phyloP scores from a whole-genome alignment of 2,113 vertebrate species.

The Esox niger region DNA sequence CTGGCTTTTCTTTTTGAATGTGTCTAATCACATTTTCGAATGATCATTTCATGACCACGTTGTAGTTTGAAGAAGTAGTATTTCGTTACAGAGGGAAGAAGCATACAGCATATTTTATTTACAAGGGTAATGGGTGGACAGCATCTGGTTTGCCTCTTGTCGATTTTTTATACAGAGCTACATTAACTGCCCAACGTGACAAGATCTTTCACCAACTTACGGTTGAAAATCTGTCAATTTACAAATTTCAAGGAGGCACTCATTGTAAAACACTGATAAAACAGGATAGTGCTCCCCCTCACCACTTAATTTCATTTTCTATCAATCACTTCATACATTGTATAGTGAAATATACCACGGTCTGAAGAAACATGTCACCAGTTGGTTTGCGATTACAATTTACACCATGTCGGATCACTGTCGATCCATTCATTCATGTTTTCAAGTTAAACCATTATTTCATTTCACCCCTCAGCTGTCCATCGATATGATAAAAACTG shows the following conservation, averaged over 20 bases:
- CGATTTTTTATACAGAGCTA: conserved; percentile 46
- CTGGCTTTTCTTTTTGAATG: conserved; percentile 25
- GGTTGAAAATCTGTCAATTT: neutral
- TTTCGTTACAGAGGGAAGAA: conserved; percentile 12
- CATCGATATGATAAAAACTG: conserved; percentile 55
- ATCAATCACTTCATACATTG: conserved; percentile 15
- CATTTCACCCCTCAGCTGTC: conserved; percentile 29
- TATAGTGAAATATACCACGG: conserved; percentile 44
- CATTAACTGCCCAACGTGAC: conserved; percentile 48
- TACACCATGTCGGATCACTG: conserved; percentile 13
- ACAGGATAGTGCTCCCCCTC: conserved; percentile 16
- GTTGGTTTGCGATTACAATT: conserved; percentile 32
- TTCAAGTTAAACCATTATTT: conserved; percentile 21
- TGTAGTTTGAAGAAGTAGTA: conserved; percentile 11
- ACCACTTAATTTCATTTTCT: too few relatives aligned
- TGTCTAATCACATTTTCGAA: conserved; percentile 6
- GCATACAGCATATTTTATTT: conserved; percentile 8
- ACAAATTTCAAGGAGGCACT: neutral
- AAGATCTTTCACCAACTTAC: conserved; percentile 20
- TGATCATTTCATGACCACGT: neutral
- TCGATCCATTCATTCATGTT: neutral
- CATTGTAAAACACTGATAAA: conserved; percentile 7
- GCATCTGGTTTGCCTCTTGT: conserved; percentile 31
- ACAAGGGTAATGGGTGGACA: neutral
- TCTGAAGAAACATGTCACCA: conserved; percentile 48